phyloP scores from a whole-genome alignment of 2,797 vertebrate genomes.

The Antrozous pallidus region DNA sequence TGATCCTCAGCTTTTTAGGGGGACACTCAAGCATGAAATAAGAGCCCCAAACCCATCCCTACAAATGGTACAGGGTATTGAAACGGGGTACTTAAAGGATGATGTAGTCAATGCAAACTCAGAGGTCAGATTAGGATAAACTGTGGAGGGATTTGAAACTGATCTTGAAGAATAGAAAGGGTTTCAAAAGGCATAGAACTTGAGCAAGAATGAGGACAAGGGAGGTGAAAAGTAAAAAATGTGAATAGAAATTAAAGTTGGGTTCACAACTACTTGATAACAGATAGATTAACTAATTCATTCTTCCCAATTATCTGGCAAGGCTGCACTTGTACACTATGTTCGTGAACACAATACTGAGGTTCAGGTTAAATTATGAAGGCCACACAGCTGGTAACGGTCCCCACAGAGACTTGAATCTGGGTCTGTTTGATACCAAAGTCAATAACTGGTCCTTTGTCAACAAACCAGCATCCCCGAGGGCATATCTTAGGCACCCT shows the following conservation, averaged over 20 bases:
- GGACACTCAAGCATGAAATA: not conserved
- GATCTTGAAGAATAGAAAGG: not conserved
- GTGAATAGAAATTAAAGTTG: not conserved
- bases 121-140: not conserved
- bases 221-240: not conserved
- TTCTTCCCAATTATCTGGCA: not conserved
- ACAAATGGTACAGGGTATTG: too few species aligned
- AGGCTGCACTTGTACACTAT: not conserved
- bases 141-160: not conserved
- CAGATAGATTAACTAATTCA: not conserved
- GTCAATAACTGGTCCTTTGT: not conserved
- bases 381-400: not conserved
- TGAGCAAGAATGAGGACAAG: not conserved
- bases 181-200: not conserved
- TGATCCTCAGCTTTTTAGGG: not conserved
- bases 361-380: not conserved
- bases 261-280: not conserved
- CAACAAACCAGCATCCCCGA: not conserved
- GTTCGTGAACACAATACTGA: not conserved
- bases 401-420: not conserved
- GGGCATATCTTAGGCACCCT: not conserved
- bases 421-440: not conserved
- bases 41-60: not conserved
- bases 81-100: not conserved
- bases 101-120: not conserved